Base-by-base conservation (phyloP, 2,113 vertebrate genomes). In the Ophthalmolycus amberensis region DNA sequence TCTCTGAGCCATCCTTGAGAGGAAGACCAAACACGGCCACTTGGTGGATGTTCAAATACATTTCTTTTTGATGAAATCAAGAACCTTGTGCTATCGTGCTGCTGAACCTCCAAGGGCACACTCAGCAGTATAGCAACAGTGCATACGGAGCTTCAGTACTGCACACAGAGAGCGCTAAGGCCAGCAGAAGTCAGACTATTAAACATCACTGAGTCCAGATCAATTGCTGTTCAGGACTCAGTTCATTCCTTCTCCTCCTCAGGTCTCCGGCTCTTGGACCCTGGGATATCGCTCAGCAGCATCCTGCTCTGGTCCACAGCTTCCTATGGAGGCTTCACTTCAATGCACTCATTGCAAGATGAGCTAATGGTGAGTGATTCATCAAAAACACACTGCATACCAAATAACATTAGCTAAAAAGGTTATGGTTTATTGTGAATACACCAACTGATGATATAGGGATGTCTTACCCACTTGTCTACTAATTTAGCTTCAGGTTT, bases 181-280 rank as follows among this genome's bases (percentile, higher is more conserved):
- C 71, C 82, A 79, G 62, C 78, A 63, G 63, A 62, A 91, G 63
- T 82, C 79, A 73, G n/a, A 85, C 73, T 80, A 58, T 80, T 85
- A 70, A 84, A 79, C 62, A 77, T 85, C 48, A 85, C 84, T 80
- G 56, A 89, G 62, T 78, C 74, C 32, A 67, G 84, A 90, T 91
- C 69, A 76, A 81, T 89, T 74, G 65, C 71, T 88, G 76, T 20
- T 80, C 59, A 73, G 75, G 79, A 83, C 77, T 85, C 50, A 25
- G 50, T 58, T 78, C 29, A 58, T 58, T 78, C 52, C 40, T 38
- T 80, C 34, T 79, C 52, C 32, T 84, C 42, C 25, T 77, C 60
- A 80, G 85, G 70, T 85, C 83, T 85, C 6, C 29, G 56, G 63
- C 82, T 79, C 75, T 82, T 77, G 90, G 90, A 89, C 87, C 81